A percentile compares a stretch with the other conserved stretches of the same genome.
These are phyloP conservation scores for Nipponia nippon DNA, from an alignment of 2,113 vertebrate genomes.

Conservation along the genomic window DNA sequence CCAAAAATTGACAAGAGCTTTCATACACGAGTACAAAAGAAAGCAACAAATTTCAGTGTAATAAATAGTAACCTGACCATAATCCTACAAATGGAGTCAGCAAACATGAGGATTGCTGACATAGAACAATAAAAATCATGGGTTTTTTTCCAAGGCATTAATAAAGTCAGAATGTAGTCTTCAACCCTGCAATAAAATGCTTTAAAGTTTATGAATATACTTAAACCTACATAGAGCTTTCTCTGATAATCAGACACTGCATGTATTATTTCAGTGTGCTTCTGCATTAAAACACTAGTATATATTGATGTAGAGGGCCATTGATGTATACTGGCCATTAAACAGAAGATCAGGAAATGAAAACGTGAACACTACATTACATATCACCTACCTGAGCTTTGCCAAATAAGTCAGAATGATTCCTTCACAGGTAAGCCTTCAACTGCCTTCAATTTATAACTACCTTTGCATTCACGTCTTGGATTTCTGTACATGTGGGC, in stretches of 20 bases:
- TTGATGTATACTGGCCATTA: not conserved
- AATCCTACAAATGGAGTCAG: not conserved
- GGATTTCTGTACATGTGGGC: not conserved
- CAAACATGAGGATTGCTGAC: not conserved
- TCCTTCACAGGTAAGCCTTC: not conserved
- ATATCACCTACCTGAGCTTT: not conserved
- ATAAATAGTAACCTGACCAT: not conserved
- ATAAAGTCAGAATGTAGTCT: not conserved
- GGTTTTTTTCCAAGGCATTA: not conserved
- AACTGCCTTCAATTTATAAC: not conserved
- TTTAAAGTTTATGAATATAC: not conserved
- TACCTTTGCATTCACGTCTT: not conserved
- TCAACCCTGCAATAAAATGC: not conserved
- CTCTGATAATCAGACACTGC: not conserved
- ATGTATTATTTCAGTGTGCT: not conserved
- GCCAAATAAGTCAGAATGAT: not conserved
- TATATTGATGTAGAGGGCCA: not conserved
- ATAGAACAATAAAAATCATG: not conserved
- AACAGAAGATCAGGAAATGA: not conserved
- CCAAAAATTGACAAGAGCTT: not conserved
- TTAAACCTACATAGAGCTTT: not conserved
- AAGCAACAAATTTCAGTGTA: not conserved
- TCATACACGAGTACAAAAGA: not conserved
- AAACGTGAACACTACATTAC: not conserved
- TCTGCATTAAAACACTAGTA: not conserved